Percentiles rank a stretch among this genome's conserved stretches.
Conservation (phyloP, 2,797 vertebrate species). For the Diplodus puntazzo region DNA sequence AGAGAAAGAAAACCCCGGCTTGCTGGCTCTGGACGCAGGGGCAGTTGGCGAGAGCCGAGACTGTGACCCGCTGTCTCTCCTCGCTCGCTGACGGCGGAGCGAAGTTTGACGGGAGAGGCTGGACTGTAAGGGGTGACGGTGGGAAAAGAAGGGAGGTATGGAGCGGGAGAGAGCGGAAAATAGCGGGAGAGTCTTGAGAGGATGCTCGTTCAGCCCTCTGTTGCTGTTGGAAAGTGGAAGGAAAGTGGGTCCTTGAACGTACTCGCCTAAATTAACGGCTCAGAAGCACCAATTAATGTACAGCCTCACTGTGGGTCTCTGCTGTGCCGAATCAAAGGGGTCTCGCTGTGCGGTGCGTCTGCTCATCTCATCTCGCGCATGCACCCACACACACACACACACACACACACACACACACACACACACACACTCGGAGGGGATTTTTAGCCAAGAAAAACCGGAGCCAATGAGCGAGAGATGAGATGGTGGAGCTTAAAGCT, state of each 20-base stretch:
- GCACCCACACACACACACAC: slow-evolving; percentile 32
- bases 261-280: slow-evolving; percentile 75
- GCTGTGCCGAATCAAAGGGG: slow-evolving; percentile 73
- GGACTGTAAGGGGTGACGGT: slow-evolving; percentile 43
- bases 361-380: slow-evolving; percentile 65
- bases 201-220: slow-evolving; percentile 58
- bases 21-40: slow-evolving; percentile 42
- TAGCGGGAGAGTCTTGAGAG: slow-evolving; percentile 54
- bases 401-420: too few species aligned
- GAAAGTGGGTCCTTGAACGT: slow-evolving; percentile 71
- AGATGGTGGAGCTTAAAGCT: slow-evolving; percentile 66
- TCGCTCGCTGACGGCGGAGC: slow-evolving; percentile 10
- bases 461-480: slow-evolving; percentile 58
- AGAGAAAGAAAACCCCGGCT: slow-evolving; percentile 57
- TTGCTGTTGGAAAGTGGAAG: slow-evolving; percentile 61
- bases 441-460: slow-evolving; percentile 66
- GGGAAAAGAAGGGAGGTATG: slow-evolving; percentile 12
- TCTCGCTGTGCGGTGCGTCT: slow-evolving; percentile 77
- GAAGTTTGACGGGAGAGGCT: slow-evolving; percentile 32
- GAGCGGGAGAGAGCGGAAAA: slow-evolving; percentile 38
- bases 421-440: slow-evolving; percentile 26
- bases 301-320: slow-evolving; percentile 69
- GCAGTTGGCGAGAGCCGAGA: slow-evolving; percentile 57
- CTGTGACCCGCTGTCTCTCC: slow-evolving; percentile 53
- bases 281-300: slow-evolving; percentile 81